phyloP scores from a whole-genome alignment of 1,140 invertebrate genomes.

The Neomicropteryx cornuta region DNA sequence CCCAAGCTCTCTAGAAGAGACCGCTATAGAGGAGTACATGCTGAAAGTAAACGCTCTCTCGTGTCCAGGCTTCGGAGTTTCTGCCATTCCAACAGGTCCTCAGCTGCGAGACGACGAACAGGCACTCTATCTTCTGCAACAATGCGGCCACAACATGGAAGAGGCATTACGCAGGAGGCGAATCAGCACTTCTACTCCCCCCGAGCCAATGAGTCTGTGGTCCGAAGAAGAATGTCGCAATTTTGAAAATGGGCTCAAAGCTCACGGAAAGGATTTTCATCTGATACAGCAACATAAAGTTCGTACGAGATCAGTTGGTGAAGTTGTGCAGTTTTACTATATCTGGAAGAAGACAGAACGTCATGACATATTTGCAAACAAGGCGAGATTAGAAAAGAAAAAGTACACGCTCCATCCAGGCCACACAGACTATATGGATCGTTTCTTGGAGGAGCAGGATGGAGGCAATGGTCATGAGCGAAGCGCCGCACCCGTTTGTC shows the following conservation, averaged over 20 bases:
- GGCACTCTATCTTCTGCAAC: slow-evolving; percentile 81
- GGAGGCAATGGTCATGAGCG: slow-evolving; percentile 28
- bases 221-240: slow-evolving; percentile 95
- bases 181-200: slow-evolving; percentile 41
- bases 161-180: slow-evolving; percentile 80
- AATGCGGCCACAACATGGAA: slow-evolving; percentile 90
- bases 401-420: slow-evolving; percentile 80
- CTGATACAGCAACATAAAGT: slow-evolving; percentile 91
- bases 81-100: slow-evolving; percentile 57
- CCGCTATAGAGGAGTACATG: slow-evolving; percentile 73
- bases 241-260: slow-evolving; percentile 89
- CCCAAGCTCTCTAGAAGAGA: slow-evolving; percentile 62
- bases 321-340: slow-evolving; percentile 97
- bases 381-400: slow-evolving; percentile 74
- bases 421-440: slow-evolving; percentile 77
- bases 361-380: slow-evolving; percentile 84
- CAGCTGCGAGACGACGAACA: slow-evolving; percentile 91
- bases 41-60: slow-evolving; percentile 46
- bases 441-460: slow-evolving; percentile 75
- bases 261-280: slow-evolving; percentile 94
- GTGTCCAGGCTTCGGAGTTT: slow-evolving; percentile 39
- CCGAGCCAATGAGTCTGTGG: slow-evolving; percentile 79
- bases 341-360: slow-evolving; percentile 98
- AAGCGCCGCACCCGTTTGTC: slow-evolving; percentile 33
- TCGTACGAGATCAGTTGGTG: slow-evolving; percentile 87